A percentile compares a stretch with the other conserved stretches of the same genome.
Evolutionary conservation across 2,113 vertebrate genomes (phyloP).

Genomic region (Nanorana parkeri): DNA sequence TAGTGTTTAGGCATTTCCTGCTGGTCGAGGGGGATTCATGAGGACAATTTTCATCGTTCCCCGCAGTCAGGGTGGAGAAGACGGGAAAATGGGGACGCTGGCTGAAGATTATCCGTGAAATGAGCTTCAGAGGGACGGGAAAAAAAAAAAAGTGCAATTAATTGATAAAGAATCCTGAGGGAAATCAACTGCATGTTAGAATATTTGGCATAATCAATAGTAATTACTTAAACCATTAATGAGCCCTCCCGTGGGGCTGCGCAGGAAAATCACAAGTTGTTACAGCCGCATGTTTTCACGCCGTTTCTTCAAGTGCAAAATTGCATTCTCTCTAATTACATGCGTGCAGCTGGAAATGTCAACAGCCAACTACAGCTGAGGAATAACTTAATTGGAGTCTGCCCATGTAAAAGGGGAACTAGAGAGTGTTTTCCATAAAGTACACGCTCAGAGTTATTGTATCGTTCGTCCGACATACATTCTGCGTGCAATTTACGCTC

Average conservation of each 20-base stretch:
- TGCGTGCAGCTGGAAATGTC: neutral
- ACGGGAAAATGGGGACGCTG: neutral
- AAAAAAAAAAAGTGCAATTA: neutral
- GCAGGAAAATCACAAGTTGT: neutral
- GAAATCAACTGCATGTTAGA: conserved; percentile 26
- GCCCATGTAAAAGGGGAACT: too few relatives aligned
- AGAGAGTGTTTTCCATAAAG: too few relatives aligned
- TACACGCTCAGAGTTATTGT: too few relatives aligned
- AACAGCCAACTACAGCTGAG: too few relatives aligned
- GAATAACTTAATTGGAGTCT: neutral
- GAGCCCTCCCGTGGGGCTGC: neutral
- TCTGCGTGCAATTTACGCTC: too few relatives aligned
- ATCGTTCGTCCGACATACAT: too few relatives aligned
- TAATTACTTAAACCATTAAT: conserved; percentile 28
- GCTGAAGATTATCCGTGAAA: neutral
- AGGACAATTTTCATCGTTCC: neutral
- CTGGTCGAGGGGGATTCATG: neutral
- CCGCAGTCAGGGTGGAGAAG: too few relatives aligned
- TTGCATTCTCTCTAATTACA: neutral
- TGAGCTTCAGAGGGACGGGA: too few relatives aligned
- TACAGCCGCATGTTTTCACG: neutral
- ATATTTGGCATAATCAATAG: conserved; percentile 15
- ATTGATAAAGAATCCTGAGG: neutral
- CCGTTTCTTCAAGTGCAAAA: neutral
- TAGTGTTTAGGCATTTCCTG: neutral